Evolutionary conservation across 2,797 vertebrate genomes (phyloP).

Genomic region (Potorous gilbertii): DNA sequence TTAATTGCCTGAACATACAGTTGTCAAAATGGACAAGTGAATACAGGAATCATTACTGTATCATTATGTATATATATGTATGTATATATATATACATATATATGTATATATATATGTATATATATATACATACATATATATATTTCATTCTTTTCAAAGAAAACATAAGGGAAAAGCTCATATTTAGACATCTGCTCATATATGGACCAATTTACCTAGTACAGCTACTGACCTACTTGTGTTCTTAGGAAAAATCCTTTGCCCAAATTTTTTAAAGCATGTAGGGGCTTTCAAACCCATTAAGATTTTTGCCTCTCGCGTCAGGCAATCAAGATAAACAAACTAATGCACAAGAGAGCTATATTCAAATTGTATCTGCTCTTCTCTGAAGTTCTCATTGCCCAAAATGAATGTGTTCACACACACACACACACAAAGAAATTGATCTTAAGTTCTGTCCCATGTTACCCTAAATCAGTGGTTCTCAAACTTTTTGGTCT

Average conservation of each 20-base stretch:
- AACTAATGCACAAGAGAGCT: background rate
- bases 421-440: background rate
- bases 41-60: background rate
- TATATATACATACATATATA: no score
- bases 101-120: no score
- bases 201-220: background rate
- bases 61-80: no score
- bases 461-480: background rate
- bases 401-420: background rate
- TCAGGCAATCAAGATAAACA: background rate
- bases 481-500: background rate
- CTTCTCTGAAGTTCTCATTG: background rate
- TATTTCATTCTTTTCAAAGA: background rate
- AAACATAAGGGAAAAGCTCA: background rate
- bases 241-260: background rate
- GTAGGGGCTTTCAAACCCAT: background rate
- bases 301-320: background rate
- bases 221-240: background rate
- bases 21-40: background rate
- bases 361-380: background rate
- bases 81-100: no score
- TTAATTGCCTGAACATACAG: background rate
- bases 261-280: background rate
- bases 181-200: background rate
- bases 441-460: background rate